Percentiles rank a stretch among this genome's conserved stretches.
Conservation (phyloP, 2,888 invertebrate species). For the Eristalis arbustorum region DNA sequence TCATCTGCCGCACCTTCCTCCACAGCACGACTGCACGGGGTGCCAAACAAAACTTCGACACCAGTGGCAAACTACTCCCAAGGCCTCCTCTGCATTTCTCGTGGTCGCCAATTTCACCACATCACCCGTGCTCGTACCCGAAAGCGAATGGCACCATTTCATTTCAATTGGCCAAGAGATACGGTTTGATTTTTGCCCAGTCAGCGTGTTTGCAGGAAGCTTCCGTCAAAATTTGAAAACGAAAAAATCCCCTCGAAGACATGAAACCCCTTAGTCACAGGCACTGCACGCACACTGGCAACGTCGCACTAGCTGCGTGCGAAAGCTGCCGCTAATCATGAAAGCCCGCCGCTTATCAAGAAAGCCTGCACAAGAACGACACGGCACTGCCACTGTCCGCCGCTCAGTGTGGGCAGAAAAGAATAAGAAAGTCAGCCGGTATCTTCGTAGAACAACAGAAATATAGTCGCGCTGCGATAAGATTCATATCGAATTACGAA, state of each 20-base stretch:
- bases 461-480: conserved; percentile 1
- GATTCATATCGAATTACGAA: conserved; percentile 33
- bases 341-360: neutral
- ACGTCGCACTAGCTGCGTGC: neutral
- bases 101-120: too few species aligned
- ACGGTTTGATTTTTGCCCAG: neutral
- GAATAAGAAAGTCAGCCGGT: neutral
- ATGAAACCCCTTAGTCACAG: neutral
- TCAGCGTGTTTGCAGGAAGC: neutral
- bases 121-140: too few species aligned
- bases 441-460: conserved; percentile 4
- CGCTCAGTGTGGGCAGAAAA: neutral
- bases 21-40: too few species aligned
- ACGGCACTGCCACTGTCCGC: neutral
- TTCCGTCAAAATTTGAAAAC: neutral
- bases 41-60: too few species aligned
- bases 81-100: too few species aligned
- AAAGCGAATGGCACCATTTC: neutral
- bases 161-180: neutral
- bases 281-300: neutral
- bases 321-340: neutral
- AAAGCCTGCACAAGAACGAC: neutral
- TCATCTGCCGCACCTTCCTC: too few species aligned
- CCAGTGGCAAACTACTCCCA: too few species aligned
- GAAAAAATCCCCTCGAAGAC: neutral